Evolutionary conservation across 2,113 vertebrate species (phyloP).

Genomic region (Ceyx cyanopectus): DNA sequence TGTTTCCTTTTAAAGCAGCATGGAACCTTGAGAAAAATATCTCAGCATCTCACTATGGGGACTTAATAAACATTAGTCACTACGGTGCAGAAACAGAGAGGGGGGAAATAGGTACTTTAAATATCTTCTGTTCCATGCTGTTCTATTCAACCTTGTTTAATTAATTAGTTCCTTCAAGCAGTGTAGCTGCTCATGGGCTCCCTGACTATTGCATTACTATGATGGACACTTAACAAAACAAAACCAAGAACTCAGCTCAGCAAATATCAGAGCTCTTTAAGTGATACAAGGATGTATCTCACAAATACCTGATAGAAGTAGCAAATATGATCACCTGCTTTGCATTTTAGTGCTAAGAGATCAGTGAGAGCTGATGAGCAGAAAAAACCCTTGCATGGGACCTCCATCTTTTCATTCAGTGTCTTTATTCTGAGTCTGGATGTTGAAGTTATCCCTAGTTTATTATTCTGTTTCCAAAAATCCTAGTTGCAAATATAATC

Average conservation of each 20-base stretch:
- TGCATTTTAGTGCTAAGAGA: background rate
- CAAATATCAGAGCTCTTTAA: background rate
- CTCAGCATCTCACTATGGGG: conserved; percentile 69
- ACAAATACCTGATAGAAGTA: background rate
- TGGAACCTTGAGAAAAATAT: conserved; percentile 71
- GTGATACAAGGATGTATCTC: background rate
- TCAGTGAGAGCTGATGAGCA: background rate
- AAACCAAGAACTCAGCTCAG: background rate
- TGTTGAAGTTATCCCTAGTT: background rate
- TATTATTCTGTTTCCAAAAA: background rate
- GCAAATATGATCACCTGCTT: background rate
- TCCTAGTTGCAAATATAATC: background rate
- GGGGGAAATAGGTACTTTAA: conserved; percentile 65
- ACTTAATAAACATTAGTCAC: conserved; percentile 79
- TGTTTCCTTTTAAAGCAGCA: conserved; percentile 80
- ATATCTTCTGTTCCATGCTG: conserved; percentile 65
- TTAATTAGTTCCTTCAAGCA: conserved; percentile 72
- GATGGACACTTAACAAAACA: background rate
- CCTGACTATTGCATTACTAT: background rate
- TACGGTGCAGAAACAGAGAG: conserved; percentile 46
- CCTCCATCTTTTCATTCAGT: background rate
- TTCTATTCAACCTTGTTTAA: conserved; percentile 69
- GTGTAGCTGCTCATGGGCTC: background rate
- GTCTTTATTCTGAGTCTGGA: background rate
- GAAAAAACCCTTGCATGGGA: background rate